Evolutionary conservation across 1,140 invertebrate species (phyloP).

Genomic region (Lordiphosa mommai): DNA sequence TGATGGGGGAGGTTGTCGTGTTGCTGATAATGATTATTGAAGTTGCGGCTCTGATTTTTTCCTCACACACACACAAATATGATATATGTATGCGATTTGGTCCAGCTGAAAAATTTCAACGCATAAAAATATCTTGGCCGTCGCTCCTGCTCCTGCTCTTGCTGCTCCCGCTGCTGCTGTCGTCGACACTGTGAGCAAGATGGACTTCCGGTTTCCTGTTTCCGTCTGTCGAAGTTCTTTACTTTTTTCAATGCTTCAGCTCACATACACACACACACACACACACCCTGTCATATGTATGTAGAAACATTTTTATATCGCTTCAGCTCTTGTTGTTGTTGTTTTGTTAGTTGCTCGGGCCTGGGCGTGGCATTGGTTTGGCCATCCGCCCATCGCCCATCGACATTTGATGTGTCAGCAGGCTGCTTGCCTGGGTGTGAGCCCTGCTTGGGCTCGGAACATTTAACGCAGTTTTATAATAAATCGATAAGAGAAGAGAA

Average conservation of each 20-base stretch:
- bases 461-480: conserved; percentile 62
- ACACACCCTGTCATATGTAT: conserved; percentile 46
- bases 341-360: conserved; percentile 11
- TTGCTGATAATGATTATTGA: conserved; percentile 74
- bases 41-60: conserved; percentile 55
- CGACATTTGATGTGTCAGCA: conserved; percentile 66
- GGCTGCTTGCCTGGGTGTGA: conserved; percentile 32
- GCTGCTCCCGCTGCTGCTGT: conserved; percentile 40
- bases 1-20: conserved; percentile 22
- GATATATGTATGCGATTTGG: conserved; percentile 63
- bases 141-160: conserved; percentile 8
- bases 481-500: conserved; percentile 55
- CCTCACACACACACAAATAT: conserved; percentile 32
- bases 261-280: conserved; percentile 31
- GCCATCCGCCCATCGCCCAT: conserved; percentile 58
- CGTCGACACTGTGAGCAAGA: conserved; percentile 78
- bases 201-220: conserved; percentile 80
- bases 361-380: conserved; percentile 54
- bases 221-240: conserved; percentile 79
- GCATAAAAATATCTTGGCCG: conserved; percentile 76
- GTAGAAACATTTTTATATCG: conserved; percentile 68
- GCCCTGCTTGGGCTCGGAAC: conserved; percentile 33
- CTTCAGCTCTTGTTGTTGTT: conserved; percentile 40
- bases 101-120: conserved; percentile 77
- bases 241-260: conserved; percentile 72